phyloP scores from a whole-genome alignment of 2,888 invertebrate species.

The Macrophya alboannulata region DNA sequence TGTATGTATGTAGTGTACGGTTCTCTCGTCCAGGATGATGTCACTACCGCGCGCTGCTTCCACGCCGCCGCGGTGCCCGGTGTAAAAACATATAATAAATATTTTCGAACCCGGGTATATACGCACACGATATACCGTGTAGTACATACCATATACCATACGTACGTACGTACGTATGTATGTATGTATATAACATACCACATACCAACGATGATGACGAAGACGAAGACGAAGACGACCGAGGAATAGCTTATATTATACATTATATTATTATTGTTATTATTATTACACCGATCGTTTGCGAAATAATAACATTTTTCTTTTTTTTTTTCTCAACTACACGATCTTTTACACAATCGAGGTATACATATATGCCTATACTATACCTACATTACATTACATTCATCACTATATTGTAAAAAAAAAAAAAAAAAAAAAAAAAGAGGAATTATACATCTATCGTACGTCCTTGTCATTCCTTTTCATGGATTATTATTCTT shows the following conservation, averaged over 20 bases:
- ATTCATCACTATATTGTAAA: not conserved
- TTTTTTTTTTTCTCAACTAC: no score
- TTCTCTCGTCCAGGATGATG: constrained; percentile 26
- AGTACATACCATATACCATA: not conserved
- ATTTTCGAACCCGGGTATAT: constrained; percentile 20
- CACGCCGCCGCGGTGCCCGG: not conserved
- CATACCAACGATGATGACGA: not conserved
- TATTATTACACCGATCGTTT: not conserved
- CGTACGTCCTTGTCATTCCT: not conserved
- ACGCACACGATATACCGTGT: not conserved
- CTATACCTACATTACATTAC: not conserved
- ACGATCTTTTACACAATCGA: not conserved
- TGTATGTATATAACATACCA: not conserved
- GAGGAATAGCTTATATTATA: not conserved
- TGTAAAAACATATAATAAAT: constrained; percentile 40
- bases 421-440: no score
- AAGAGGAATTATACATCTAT: not conserved
- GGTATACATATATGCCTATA: not conserved
- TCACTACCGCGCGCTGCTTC: constrained; percentile 10
- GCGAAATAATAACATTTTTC: constrained; percentile 31
- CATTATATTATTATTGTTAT: not conserved
- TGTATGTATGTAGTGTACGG: constrained; percentile 6
- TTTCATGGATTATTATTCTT: constrained; percentile 9
- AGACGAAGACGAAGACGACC: not conserved
- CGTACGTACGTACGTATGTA: not conserved